Base-by-base conservation (phyloP, 2,888 invertebrate species). In the Rhingia rostrata region DNA sequence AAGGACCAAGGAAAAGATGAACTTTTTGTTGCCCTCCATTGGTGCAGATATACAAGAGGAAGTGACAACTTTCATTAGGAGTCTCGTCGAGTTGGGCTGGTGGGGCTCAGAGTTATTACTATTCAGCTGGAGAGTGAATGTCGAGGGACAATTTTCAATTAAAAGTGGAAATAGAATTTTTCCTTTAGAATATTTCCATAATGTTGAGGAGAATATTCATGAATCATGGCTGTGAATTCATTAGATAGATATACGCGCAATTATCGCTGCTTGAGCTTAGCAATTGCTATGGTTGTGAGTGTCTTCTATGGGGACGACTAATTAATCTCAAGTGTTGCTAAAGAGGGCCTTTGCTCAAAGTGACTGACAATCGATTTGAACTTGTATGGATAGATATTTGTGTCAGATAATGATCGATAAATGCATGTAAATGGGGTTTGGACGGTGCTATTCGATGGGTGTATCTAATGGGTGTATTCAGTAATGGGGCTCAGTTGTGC, bases 171-270 rank as follows among this genome's bases (percentile, higher is more conserved):
- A 53, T 56, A 37, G 33, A 53, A 45, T 32, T 45, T 45, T 43
- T 12, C 12, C 14, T 49, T 39, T 56, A 22, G 22, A 22, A 35
- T 41, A 69, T 78, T 56, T 66, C 41, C 60, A 53, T 67, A 63
- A 74, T 41, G 10, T 66, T 33, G 41, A 7, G 14, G 6, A 53
- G 83, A 84, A 84, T 84, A 84, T 84, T 84, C 83, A 84, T 84
- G 63, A 83, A 3, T 22, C 6, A 54, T 30, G 43, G 10, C 67
- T 58, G 49, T 51, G 82, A 56, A 78, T 73, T 83, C 72, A 83
- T 73, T 60, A 72, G 78, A 67, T 56, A 78, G 22, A 6, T 49
- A 7, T 22, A 30, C 7, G 7, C 47, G 47, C 77, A 77, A 82
- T 82, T 72, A 77, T 66, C 72, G 69, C 51, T 45, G 69, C 56